These are phyloP conservation scores for Stylophora pistillata DNA, from an alignment of 64 coral and sea anemone species.

Conservation along the genomic window DNA sequence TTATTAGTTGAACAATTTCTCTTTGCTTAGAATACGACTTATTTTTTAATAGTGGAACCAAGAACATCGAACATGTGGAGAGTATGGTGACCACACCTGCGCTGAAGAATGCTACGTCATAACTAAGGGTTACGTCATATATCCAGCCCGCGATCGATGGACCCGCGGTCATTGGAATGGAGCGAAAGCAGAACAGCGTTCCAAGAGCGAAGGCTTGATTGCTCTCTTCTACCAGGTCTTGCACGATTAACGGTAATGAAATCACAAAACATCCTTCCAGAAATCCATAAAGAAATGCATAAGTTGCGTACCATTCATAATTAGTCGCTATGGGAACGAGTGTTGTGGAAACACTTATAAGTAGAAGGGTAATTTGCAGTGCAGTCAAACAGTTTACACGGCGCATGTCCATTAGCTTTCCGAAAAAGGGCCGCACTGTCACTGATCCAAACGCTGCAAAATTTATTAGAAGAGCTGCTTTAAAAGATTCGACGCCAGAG, in stretches of 20 bases:
- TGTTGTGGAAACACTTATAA: background rate
- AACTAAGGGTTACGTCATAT: slow-evolving; percentile 26
- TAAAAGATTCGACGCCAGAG: background rate
- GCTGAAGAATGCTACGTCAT: slow-evolving; percentile 5
- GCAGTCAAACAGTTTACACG: background rate
- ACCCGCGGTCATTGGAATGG: background rate
- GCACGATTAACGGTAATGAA: background rate
- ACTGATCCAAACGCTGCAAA: background rate
- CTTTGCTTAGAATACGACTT: background rate
- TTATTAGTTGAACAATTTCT: background rate
- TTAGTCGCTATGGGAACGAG: slow-evolving; percentile 12
- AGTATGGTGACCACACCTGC: background rate
- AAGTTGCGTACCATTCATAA: slow-evolving; percentile 19
- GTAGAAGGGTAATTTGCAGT: background rate
- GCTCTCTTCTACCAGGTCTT: background rate
- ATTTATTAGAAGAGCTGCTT: slow-evolving; percentile 1
- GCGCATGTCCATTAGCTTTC: slow-evolving; percentile 4
- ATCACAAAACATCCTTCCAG: slow-evolving; percentile 28
- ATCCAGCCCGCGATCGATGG: slow-evolving; percentile 48
- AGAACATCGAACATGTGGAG: slow-evolving; percentile 8
- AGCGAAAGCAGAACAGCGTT: background rate
- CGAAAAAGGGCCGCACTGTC: slow-evolving; percentile 9
- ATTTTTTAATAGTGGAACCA: background rate
- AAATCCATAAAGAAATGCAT: slow-evolving; percentile 21
- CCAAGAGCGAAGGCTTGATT: background rate